A percentile compares a stretch with the other conserved stretches of the same genome.
phyloP scores from a whole-genome alignment of 2,888 invertebrate species.

The Nowickia ferox region DNA sequence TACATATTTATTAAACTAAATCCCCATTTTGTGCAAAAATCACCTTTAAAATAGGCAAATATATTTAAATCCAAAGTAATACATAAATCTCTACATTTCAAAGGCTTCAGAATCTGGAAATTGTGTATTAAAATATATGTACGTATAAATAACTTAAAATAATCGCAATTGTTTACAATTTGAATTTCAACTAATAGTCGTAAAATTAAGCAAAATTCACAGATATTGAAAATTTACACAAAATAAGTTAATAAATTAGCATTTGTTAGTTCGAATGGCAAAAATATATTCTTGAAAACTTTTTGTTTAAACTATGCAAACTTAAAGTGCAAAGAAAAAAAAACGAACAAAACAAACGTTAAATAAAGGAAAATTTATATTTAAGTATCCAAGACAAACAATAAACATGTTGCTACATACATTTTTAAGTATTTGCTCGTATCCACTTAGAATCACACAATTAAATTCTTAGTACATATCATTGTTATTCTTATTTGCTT shows the following conservation, averaged over 20 bases:
- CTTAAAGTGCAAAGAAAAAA: background rate
- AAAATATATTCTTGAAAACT: conserved; percentile 14
- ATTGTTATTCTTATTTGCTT: background rate
- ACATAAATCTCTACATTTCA: conserved; percentile 11
- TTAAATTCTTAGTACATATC: background rate
- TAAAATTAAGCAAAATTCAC: conserved; percentile 43
- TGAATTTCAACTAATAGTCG: conserved; percentile 56
- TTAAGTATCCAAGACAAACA: conserved; percentile 1
- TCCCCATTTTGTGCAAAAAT: background rate
- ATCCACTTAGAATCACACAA: conserved; percentile 2
- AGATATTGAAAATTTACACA: conserved; percentile 40
- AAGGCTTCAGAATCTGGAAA: conserved; percentile 36
- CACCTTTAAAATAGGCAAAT: background rate
- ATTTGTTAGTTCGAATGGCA: conserved; percentile 15
- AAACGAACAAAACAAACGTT: conserved; percentile 6
- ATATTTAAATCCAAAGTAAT: conserved; percentile 19
- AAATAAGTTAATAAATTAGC: conserved; percentile 49
- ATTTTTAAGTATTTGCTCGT: conserved; percentile 13
- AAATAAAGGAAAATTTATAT: conserved; percentile 32
- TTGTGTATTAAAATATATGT: conserved; percentile 39
- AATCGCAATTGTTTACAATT: conserved; percentile 66
- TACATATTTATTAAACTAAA: background rate
- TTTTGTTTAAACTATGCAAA: conserved; percentile 34
- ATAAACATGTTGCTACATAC: conserved; percentile 11
- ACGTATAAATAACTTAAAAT: conserved; percentile 25